Conservation (phyloP, 2,797 vertebrate genomes). For the Botia almorhae region DNA sequence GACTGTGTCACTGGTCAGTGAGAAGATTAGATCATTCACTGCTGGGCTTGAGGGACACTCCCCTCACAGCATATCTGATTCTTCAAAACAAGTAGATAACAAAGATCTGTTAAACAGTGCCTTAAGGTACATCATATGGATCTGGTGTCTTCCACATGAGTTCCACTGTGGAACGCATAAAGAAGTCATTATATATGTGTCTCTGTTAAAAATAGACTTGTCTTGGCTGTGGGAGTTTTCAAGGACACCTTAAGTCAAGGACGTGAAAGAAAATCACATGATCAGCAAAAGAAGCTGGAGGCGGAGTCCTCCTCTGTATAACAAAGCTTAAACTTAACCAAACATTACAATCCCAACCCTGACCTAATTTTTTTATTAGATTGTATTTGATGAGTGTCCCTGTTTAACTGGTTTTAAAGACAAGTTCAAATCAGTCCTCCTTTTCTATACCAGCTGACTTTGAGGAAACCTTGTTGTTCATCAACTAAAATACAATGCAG, state of each 20-base stretch:
- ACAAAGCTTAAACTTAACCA: not conserved
- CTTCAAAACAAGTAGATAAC: not conserved
- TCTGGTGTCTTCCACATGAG: not conserved
- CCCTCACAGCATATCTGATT: not conserved
- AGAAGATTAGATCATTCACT: not conserved
- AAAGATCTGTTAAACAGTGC: not conserved
- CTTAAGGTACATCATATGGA: not conserved
- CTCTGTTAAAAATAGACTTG: constrained; percentile 4
- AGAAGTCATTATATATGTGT: not conserved
- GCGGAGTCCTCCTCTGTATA: not conserved
- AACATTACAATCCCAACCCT: not conserved
- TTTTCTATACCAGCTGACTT: not conserved
- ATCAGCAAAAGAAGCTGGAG: not conserved
- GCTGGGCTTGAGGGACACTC: not conserved
- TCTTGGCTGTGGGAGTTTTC: not conserved
- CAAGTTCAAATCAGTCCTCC: not conserved
- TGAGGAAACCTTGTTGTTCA: too few species aligned
- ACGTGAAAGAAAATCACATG: not conserved
- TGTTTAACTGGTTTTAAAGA: not conserved
- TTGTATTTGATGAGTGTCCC: constrained; percentile 1
- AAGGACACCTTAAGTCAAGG: not conserved
- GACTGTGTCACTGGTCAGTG: not conserved
- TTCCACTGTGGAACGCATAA: not conserved
- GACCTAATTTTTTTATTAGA: not conserved
- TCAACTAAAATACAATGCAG: too few species aligned